Base-by-base conservation (phyloP, 2,888 invertebrate species). In the Caenorhabditis panamensis region DNA sequence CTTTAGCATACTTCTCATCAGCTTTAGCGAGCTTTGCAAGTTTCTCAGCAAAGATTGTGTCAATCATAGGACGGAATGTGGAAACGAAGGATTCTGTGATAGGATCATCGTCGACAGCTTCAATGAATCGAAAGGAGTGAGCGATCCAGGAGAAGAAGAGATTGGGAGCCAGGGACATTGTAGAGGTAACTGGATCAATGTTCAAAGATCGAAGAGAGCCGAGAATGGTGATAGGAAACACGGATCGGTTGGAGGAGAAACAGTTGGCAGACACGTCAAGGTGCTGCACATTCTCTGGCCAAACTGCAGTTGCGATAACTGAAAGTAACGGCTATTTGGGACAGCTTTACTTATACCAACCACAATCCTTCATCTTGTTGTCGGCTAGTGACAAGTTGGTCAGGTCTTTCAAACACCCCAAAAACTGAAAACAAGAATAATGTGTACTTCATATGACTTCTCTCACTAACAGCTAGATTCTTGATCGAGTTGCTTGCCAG, bases 201-300 rank as follows among this genome's bases (percentile, higher is more conserved):
- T 75, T 56, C 1, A 79, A 28, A 20, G 73, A 68, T 37, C 88
- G 84, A 4, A 89, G 68, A 24, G 87, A 83, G 8, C 72, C 62
- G 67, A 87, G 86, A 13, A 73, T 64, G 1, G 84, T 78, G 6
- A 87, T 31, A 4, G 85, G 82, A 28, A 86, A 82, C 13, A 87
- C 53, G 8, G 67, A 64, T 79, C 85, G 75, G 36, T 84, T 78
- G 16, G 84, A 79, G 2, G 51, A 82, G 51, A 88, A 78, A 26
- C 22, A 49, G 59, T 88, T 87, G 22, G 81, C 81, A 13, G 80
- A 77, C 26, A 89, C 18, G 37, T 89, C 86, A 22, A 89, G 56
- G 24, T 82, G 81, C 62, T 88, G 88, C 26, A 89, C 71, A 56
- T 84, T 86, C 28, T 59, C 66, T 1, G 89, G 87, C 89, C 89